Evolutionary conservation across 2,113 vertebrate species (phyloP), one percentile per base, ranked within the genome.

Genomic region (Pterophyllum scalare): DNA sequence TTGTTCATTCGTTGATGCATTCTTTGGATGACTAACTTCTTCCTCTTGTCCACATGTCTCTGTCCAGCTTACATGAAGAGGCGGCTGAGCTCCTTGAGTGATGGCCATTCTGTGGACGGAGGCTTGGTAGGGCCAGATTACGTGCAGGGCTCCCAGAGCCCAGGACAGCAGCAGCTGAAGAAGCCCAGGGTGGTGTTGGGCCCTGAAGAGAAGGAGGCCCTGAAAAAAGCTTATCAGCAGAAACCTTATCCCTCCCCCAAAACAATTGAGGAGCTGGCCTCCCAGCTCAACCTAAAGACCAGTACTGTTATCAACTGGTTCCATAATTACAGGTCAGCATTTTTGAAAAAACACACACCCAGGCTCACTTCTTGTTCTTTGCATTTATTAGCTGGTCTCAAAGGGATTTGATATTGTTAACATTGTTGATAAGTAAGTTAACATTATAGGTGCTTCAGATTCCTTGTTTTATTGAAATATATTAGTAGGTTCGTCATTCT

Each of bases 241-340:
- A 99, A 96, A 96, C 98, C 98, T 93, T 99, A 99, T 92, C 98
- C 98, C 83, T 99, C 96, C 13, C 96, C 96, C 70, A 99, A 99
- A 96, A 99, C 98, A 94, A 98, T 99, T 67, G 98, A 99, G 94
- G 98, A 99, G 91, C 97, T 99, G 24, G 98, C 98, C 88, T 98
- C 97, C 54, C 98, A 99, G 96, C 98, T 99, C 91, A 97, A 98
- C 95, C 95, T 99, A 93, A 99, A 98, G 96, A 99, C 98, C 96
- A 99, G 98, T 95, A 99, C 98, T 0, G 98, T 99, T 91, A 98
- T 99, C 96, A 99, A 99, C 95, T 99, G 98, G 98, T 99, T 99
- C 94, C 98, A 99, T 93, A 99, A 99, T 93, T 99, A 99, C 96
- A 98, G 98, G 98, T 99, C 82, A 93, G 89, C n/a, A 24, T 14